Percentiles rank a stretch among this genome's conserved stretches.
These are phyloP conservation scores for Branchinecta lindahli DNA, from an alignment of 1,140 invertebrate species.

Conservation along the genomic window DNA sequence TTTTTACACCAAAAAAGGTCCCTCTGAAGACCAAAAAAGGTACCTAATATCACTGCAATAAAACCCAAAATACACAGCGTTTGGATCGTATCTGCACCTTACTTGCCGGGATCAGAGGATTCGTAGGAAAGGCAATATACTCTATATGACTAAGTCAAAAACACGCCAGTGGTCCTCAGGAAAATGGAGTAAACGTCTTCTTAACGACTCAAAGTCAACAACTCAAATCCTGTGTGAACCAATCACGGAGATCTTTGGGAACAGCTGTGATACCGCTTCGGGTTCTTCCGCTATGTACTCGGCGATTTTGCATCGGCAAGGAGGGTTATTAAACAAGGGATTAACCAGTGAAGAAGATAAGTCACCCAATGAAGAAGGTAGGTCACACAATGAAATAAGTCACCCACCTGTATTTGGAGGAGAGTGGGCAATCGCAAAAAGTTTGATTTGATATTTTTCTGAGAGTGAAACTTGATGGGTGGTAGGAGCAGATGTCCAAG, in stretches of 20 bases:
- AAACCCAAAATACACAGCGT: neutral
- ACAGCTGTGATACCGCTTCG: too few species aligned
- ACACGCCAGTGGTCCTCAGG: too few species aligned
- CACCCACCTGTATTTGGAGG: neutral
- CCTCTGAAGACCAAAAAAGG: neutral
- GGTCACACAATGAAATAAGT: neutral
- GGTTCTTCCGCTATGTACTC: too few species aligned
- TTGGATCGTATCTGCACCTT: neutral
- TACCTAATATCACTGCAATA: conserved; percentile 7
- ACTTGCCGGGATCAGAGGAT: too few species aligned
- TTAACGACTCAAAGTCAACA: too few species aligned
- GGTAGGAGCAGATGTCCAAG: neutral
- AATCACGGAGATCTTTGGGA: too few species aligned
- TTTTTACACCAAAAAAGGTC: too few species aligned
- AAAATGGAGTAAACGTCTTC: too few species aligned
- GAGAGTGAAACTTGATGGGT: conserved; percentile 12
- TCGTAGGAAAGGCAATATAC: conserved; percentile 9
- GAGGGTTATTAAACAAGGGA: too few species aligned
- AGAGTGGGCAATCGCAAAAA: neutral
- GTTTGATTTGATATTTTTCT: conserved; percentile 12
- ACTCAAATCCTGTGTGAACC: too few species aligned
- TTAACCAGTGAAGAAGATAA: neutral
- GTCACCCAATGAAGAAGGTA: neutral
- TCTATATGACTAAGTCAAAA: too few species aligned
- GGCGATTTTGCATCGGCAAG: too few species aligned